Base-by-base conservation (phyloP, 2,888 invertebrate genomes). In the Trissonchulus latispiculum region DNA sequence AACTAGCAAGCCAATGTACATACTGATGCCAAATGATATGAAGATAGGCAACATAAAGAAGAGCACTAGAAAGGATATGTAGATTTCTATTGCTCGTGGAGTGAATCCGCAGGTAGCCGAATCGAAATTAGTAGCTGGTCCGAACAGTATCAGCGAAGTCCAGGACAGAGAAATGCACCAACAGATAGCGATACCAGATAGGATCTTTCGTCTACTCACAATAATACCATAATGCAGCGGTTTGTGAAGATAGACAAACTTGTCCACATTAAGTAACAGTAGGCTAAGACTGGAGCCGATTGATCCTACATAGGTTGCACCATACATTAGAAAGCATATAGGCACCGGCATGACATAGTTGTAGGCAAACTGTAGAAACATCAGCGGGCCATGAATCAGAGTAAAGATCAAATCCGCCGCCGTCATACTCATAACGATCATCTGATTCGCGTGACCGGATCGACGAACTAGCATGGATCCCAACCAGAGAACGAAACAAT, bases 341-440 rank as follows among this genome's bases (percentile, higher is more conserved):
- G 72, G 37, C n/a, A 36, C 67, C n/a, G 2, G 61, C 8, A 35
- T 2, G 2, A 70, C 3, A n/a, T n/a, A 8, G n/a, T 36, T n/a
- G 61, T 32, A 61, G 23, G 32, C 29, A 71, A 36, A 71, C 31
- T 62, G 35, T 31, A n/a, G 28, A 35, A 64, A 70, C 68, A 70
- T 70, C 72, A 72, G 28, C 23, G 72, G 72, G 8, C 33, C n/a
- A 29, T 72, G 72, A 2, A 72, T n/a, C 33, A n/a, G 18, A 1
- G 33, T 36, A 29, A 70, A 72, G 2, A 73, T 48, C 28, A 72
- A 28, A 37, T 73, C 73, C 3, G 73, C 73, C 28, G 36, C 28
- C 3, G 73, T 73, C 73, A 73, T 73, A 61, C 73, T 73, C 23
- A 73, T 15, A 3, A 73, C 73, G 28, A 73, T 23, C 29, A 28